A percentile compares a stretch with the other conserved stretches of the same genome.
Evolutionary conservation across 2,797 vertebrate species (phyloP).

Genomic region (Neostethus bicornis): DNA sequence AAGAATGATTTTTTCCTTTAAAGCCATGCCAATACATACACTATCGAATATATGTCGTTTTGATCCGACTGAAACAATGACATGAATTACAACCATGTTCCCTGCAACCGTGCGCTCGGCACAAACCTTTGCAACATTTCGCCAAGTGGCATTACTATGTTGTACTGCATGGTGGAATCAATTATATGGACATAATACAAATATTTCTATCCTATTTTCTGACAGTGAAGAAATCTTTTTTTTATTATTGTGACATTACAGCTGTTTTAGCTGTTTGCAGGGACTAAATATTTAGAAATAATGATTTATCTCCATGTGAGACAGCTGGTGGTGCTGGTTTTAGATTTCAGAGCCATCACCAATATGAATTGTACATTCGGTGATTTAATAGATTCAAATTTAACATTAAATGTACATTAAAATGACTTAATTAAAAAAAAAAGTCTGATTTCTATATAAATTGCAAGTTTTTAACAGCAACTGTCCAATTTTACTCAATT

Average conservation of each 20-base stretch:
- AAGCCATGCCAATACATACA: slow-evolving; percentile 52
- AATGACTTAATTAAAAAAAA: too few species aligned
- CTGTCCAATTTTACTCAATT: too few species aligned
- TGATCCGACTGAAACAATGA: slow-evolving; percentile 56
- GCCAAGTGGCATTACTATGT: slow-evolving; percentile 15
- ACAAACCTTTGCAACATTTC: slow-evolving; percentile 48
- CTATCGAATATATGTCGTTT: slow-evolving; percentile 65
- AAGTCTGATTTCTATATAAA: too few species aligned
- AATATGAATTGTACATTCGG: neutral
- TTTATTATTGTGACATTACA: neutral
- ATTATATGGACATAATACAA: slow-evolving; percentile 37
- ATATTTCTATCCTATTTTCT: slow-evolving; percentile 17
- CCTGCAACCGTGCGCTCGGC: slow-evolving; percentile 41
- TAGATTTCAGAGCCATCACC: neutral
- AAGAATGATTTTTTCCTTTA: slow-evolving; percentile 65
- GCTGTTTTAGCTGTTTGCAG: neutral
- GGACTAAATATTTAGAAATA: neutral
- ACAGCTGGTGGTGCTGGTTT: neutral
- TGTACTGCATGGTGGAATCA: slow-evolving; percentile 39
- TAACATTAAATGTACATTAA: too few species aligned
- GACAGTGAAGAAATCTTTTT: neutral
- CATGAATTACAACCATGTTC: slow-evolving; percentile 60
- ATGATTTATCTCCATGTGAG: neutral
- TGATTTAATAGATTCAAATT: neutral
- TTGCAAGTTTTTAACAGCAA: too few species aligned